Evolutionary conservation across 2,113 vertebrate species (phyloP).

Genomic region (Telmatochromis bifrenatus): DNA sequence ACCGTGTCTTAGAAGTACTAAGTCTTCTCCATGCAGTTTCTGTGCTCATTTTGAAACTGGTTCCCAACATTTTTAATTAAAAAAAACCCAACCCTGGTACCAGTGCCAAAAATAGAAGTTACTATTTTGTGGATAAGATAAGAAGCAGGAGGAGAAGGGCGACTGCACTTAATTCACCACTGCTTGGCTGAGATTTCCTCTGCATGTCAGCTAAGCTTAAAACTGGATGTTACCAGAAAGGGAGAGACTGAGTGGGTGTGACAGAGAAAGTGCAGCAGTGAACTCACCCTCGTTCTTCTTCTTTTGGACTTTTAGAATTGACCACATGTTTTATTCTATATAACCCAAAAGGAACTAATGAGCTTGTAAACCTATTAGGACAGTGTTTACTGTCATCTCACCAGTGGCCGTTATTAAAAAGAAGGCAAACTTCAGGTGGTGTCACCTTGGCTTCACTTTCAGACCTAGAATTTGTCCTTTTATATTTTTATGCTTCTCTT

Average conservation of each 20-base stretch:
- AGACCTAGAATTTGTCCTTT: background rate
- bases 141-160: background rate
- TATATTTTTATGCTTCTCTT: rapidly evolving
- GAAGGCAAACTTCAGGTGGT: rapidly evolving
- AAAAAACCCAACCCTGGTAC: rapidly evolving
- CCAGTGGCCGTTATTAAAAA: background rate
- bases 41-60: background rate
- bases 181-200: background rate
- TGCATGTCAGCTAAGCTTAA: background rate
- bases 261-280: background rate
- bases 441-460: rapidly evolving
- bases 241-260: background rate
- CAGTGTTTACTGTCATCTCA: background rate
- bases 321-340: background rate
- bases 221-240: background rate
- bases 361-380: background rate
- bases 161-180: background rate
- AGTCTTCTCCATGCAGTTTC: background rate
- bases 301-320: background rate
- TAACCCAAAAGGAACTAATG: background rate
- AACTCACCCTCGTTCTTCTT: background rate
- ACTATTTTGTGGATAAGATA: background rate
- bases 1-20: background rate
- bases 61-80: background rate
- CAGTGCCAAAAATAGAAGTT: background rate